Conservation (phyloP, 1,140 invertebrate species). For the Saccostrea cuccullata region DNA sequence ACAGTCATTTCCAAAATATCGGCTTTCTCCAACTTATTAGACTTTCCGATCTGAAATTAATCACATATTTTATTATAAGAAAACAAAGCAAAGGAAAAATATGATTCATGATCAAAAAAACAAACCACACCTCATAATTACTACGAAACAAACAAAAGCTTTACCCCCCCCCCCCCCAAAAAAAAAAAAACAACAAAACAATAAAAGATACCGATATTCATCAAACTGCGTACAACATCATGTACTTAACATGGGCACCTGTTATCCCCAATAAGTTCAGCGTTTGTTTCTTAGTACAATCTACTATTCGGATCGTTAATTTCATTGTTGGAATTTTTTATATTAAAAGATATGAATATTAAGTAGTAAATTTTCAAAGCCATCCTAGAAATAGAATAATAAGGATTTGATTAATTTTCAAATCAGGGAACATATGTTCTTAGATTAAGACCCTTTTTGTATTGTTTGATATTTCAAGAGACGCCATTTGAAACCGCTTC, state of each 20-base stretch:
- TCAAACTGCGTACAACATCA: too few species aligned
- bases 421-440: slow-evolving; percentile 5
- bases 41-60: slow-evolving; percentile 56
- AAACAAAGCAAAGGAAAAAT: too few species aligned
- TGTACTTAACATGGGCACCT: background rate
- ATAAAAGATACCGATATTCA: too few species aligned
- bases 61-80: background rate
- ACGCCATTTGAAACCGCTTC: background rate
- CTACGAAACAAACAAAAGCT: too few species aligned
- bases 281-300: background rate
- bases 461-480: background rate
- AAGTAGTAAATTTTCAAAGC: background rate
- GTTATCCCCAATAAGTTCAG: background rate
- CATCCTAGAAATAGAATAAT: background rate
- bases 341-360: slow-evolving; percentile 5
- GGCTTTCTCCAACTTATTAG: slow-evolving; percentile 67
- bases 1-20: slow-evolving; percentile 71
- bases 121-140: too few species aligned
- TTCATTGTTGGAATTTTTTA: background rate
- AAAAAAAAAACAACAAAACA: too few species aligned
- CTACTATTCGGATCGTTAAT: background rate
- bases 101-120: too few species aligned
- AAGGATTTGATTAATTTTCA: background rate
- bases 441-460: background rate
- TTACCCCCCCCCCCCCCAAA: too few species aligned